phyloP scores from a whole-genome alignment of 2,888 invertebrate species.

The Galerucella calmariensis region DNA sequence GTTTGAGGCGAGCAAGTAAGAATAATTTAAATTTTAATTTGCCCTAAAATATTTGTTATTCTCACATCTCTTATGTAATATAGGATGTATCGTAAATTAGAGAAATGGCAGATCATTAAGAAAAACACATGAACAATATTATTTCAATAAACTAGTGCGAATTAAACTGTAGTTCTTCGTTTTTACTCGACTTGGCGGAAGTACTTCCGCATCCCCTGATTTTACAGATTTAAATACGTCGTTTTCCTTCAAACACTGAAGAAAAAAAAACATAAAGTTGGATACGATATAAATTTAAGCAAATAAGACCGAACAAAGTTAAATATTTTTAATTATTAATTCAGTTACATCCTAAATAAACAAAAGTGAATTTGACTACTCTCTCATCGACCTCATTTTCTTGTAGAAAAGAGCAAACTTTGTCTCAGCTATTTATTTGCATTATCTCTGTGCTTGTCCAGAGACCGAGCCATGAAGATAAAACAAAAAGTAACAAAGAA shows the following conservation, averaged over 20 bases:
- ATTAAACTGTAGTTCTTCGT: no score
- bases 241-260: neutral
- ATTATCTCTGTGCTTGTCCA: neutral
- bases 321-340: neutral
- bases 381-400: neutral
- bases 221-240: neutral
- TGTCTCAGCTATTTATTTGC: neutral
- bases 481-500: neutral
- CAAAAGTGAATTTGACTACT: neutral
- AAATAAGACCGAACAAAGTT: neutral
- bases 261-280: neutral
- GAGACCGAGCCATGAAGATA: neutral
- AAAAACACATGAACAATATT: no score
- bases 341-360: neutral
- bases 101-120: no score
- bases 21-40: no score
- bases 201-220: no score
- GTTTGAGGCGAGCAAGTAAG: no score
- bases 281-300: neutral
- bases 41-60: no score
- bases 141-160: no score
- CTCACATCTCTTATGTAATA: no score
- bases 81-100: no score
- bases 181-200: no score
- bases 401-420: neutral